A percentile compares a stretch with the other conserved stretches of the same genome.
Conservation (phyloP, 2,113 vertebrate species). For the Herpetotheres cachinnans region DNA sequence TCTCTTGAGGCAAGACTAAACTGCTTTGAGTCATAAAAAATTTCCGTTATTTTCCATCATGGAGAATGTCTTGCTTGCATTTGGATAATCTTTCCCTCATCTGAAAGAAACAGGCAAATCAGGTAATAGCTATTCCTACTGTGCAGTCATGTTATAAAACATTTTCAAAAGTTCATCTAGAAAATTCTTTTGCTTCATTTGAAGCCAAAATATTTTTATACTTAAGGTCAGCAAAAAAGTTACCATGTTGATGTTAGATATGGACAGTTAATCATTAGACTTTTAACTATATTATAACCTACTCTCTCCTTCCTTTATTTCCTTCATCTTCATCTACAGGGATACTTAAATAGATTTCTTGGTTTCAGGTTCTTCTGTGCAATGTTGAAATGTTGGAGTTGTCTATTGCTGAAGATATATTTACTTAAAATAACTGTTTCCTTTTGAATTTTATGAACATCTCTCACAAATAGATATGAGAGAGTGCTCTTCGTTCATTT, state of each 20-base stretch:
- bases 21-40: neutral
- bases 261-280: neutral
- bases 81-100: neutral
- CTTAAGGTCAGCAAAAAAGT: neutral
- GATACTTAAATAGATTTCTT: neutral
- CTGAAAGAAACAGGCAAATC: neutral
- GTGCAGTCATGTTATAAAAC: neutral
- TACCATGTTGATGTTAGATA: neutral
- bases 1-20: neutral
- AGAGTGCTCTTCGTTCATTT: neutral
- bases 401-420: neutral
- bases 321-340: neutral
- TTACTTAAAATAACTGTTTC: neutral
- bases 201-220: neutral
- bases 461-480: neutral
- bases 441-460: neutral
- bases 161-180: neutral
- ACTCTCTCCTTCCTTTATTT: neutral
- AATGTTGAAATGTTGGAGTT: neutral
- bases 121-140: neutral
- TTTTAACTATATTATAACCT: neutral
- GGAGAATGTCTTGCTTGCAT: neutral
- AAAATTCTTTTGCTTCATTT: neutral
- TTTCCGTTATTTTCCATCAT: neutral
- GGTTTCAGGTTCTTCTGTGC: neutral